phyloP scores from a whole-genome alignment of 2,888 invertebrate genomes.

The Stramonita haemastoma region DNA sequence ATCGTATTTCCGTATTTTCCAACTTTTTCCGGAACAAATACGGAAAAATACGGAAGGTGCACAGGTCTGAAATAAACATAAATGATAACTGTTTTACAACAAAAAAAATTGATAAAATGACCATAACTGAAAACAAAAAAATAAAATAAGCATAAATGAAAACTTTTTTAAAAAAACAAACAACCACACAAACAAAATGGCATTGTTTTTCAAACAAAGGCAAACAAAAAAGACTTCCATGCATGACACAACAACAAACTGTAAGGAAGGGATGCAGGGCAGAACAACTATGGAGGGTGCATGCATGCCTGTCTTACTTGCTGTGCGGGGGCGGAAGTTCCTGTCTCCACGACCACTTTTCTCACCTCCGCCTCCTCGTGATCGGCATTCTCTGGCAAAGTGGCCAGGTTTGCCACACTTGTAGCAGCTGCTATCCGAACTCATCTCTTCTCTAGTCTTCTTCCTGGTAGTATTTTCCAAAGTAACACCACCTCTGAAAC shows the following conservation, averaged over 20 bases:
- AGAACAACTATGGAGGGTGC: slow-evolving; percentile 31
- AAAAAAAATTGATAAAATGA: no score
- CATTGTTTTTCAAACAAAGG: no score
- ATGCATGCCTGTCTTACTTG: slow-evolving; percentile 43
- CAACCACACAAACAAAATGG: no score
- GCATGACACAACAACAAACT: not conserved
- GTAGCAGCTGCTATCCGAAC: slow-evolving; percentile 82
- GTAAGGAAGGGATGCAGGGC: not conserved
- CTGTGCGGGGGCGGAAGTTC: slow-evolving; percentile 46
- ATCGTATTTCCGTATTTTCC: no score
- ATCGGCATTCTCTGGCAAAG: slow-evolving; percentile 75
- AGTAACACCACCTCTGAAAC: slow-evolving; percentile 41
- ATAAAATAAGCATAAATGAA: no score
- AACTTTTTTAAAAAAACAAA: no score
- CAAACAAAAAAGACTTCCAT: not conserved
- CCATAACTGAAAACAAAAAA: no score
- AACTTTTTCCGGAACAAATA: no score
- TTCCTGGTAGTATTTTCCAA: slow-evolving; percentile 21
- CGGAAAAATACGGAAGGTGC: no score
- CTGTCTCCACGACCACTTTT: slow-evolving; percentile 53
- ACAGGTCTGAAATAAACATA: no score
- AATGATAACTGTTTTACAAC: no score
- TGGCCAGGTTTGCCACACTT: slow-evolving; percentile 89
- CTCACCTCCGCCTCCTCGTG: slow-evolving; percentile 43
- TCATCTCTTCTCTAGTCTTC: slow-evolving; percentile 26